phyloP scores from a whole-genome alignment of 2,797 vertebrate genomes.

The Sebastes jordani region DNA sequence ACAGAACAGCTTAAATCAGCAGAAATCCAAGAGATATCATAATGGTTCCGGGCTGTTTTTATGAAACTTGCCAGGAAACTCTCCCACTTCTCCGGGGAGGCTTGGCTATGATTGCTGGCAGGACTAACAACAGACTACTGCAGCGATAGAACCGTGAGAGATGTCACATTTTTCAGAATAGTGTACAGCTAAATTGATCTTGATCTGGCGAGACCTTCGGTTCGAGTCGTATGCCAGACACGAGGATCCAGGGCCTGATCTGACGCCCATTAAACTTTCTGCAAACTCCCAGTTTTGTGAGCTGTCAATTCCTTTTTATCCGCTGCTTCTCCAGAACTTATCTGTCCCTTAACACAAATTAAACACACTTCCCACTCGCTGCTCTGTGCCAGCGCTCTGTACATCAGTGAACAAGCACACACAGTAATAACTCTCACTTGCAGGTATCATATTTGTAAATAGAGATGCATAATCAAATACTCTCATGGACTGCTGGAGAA shows the following conservation, averaged over 20 bases:
- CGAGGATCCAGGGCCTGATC: background rate
- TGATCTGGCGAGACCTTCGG: conserved; percentile 17
- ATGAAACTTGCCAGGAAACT: conserved; percentile 45
- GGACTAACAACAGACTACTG: conserved; percentile 25
- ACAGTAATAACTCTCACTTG: conserved; percentile 3
- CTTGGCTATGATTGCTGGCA: conserved; percentile 37
- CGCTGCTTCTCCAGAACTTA: conserved; percentile 6
- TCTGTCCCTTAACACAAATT: conserved; percentile 30
- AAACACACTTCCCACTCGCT: conserved; percentile 8
- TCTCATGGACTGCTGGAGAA: conserved; percentile 15
- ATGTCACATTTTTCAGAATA: conserved; percentile 3
- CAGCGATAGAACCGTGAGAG: conserved; percentile 17
- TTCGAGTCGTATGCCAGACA: background rate
- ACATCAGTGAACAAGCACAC: background rate
- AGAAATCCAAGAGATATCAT: conserved; percentile 53
- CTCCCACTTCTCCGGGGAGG: conserved; percentile 27
- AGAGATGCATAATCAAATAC: conserved; percentile 23
- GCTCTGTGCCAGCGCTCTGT: background rate
- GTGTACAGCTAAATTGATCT: conserved; percentile 32
- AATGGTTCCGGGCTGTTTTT: conserved; percentile 35
- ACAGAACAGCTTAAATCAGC: conserved; percentile 55
- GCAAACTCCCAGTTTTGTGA: conserved; percentile 26
- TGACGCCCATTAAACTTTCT: background rate
- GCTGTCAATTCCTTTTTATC: conserved; percentile 42
- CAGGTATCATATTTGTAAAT: conserved; percentile 31